Evolutionary conservation across 2,113 vertebrate genomes (phyloP).

Genomic region (Gavialis gangeticus): DNA sequence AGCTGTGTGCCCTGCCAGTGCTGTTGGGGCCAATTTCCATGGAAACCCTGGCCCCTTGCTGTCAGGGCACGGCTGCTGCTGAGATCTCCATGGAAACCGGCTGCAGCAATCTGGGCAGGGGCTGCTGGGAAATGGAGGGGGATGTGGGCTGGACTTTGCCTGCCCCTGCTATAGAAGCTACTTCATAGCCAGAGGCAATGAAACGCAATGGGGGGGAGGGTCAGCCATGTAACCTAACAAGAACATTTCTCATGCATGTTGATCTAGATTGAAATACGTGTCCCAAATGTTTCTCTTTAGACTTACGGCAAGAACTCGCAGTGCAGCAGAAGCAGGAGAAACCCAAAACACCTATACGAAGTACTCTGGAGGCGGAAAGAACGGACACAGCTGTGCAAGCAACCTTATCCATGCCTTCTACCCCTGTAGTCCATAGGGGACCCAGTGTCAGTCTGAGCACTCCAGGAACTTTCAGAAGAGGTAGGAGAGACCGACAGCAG

Average conservation of each 20-base stretch:
- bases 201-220: no score
- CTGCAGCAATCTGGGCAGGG: no score
- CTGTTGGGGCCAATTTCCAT: no score
- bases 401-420: conserved; percentile 79
- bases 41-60: no score
- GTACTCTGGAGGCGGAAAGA: conserved; percentile 76
- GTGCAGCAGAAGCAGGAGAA: conserved; percentile 95
- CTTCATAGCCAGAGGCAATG: no score
- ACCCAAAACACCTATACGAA: conserved; percentile 79
- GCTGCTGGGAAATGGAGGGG: no score
- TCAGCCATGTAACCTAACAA: no score
- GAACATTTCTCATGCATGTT: neutral
- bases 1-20: no score
- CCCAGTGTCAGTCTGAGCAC: conserved; percentile 73
- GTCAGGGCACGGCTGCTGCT: no score
- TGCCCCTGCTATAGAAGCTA: no score
- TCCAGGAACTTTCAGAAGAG: conserved; percentile 81
- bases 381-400: conserved; percentile 81
- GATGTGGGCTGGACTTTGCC: no score
- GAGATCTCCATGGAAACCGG: no score
- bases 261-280: neutral
- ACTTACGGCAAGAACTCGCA: conserved; percentile 94
- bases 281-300: conserved; percentile 67
- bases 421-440: conserved; percentile 77
- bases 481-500: conserved; percentile 70